Evolutionary conservation across 1,140 invertebrate species (phyloP), one percentile per base, ranked within the genome.

Genomic region (Pseudomyrmex concolor): DNA sequence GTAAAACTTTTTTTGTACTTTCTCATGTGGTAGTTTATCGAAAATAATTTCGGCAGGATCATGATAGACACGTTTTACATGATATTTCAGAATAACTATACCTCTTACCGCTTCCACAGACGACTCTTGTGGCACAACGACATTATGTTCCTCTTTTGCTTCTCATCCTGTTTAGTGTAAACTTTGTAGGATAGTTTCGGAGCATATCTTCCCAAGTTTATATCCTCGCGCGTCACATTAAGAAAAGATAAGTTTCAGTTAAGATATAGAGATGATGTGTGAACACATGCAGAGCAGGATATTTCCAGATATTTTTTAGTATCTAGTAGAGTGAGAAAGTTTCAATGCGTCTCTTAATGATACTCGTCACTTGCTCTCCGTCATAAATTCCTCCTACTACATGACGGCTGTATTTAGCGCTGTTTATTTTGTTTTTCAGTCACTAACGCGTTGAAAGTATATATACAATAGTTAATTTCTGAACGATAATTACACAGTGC

Each of bases 11-110:
- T 86, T 67, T 73, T 50, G 19, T 86, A 83, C 67, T 77, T 64
- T 83, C 83, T 54, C 17, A 84, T 34, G 34, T 34, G 25, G 68
- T 68, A 17, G 64, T 74, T 57, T 64, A 54, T 83, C 60, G 63
- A n/a, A 34, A 34, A 83, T 83, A 70, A 55, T 86, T 80, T 64
- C 84, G 84, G 83, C 64, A 84, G 74, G 73, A 86, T 76, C 57
- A 71, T 48, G 50, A 70, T 64, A 64, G 66, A 59, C 82, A 74
- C 54, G 25, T 83, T 83, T 83, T 71, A 86, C 63, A 83, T 25
- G 22, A 77, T 68, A 57, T n/a, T 45, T 59, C 10, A 51, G 34
- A 34, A 34, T 34, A 15, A 5, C 72, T 73, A 51, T 72, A 59
- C 2, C 25, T 66, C 54, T 22, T 51, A 7, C 34, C 19, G 67